Base-by-base conservation (phyloP, 2,888 invertebrate genomes). In the Gryllus longicercus region DNA sequence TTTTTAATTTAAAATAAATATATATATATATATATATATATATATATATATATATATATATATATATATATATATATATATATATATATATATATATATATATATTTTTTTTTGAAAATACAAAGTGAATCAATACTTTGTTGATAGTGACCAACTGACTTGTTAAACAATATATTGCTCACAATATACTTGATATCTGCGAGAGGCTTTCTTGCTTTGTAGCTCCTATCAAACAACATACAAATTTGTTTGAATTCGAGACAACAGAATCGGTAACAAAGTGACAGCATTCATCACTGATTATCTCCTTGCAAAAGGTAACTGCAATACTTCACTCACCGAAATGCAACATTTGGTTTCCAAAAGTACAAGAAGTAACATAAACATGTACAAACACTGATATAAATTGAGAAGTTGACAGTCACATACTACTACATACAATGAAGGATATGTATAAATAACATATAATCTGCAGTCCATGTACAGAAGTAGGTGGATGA, bases 401-500 rank as follows among this genome's bases (percentile, higher is more conserved):
- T 78, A 78, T 25, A 78, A 78, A 75, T n/a, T 74, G 50, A 74
- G 75, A 50, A 75, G 49, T 49, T 49, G 49, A 78, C 78, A 78
- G 49, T 75, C 25, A 38, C 51, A 23, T 25, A 78, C 78, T 76
- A 80, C 78, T 76, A 78, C 16, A 63, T 76, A 74, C 50, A 78
- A 80, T 75, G 79, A 63, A 80, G 76, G 79, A 78, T 80, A 76
- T 80, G 80, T 80, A 78, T 79, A 74, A 74, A 75, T 80, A 76
- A 78, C 74, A 78, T 51, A 78, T 50, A 78, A 51, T 25, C 23
- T 51, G 51, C 23, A 51, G 50, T 21, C 16, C 50, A 38, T 50
- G 50, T 80, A 79, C 78, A 75, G 79, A 80, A 82, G 79, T 79
- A 79, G 82, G 80, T 80, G 77, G 81, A 81, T 78, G 79, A 76